phyloP scores from a whole-genome alignment of 2,113 vertebrate genomes.

The Microcebus tavaratra region DNA sequence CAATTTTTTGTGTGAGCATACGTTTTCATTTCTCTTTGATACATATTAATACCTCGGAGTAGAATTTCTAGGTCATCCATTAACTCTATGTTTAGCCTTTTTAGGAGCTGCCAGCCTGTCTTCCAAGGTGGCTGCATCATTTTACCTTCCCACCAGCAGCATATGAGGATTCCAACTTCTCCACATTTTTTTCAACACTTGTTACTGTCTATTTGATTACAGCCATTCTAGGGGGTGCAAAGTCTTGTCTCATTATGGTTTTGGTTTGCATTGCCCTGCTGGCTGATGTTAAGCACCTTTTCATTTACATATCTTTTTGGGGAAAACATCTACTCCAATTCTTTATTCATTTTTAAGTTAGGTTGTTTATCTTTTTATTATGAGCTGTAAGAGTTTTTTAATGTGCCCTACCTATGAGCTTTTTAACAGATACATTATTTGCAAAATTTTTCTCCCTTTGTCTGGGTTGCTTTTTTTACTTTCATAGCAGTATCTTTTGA shows the following conservation, averaged over 20 bases:
- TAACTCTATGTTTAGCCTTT: background rate
- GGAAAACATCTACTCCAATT: background rate
- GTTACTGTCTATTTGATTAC: background rate
- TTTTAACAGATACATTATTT: background rate
- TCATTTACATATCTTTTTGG: background rate
- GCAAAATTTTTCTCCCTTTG: background rate
- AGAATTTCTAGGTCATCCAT: background rate
- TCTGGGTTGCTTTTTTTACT: background rate
- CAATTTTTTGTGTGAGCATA: background rate
- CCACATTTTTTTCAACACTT: background rate
- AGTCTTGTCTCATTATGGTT: background rate
- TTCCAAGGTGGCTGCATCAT: background rate
- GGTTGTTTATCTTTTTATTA: background rate
- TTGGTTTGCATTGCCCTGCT: background rate
- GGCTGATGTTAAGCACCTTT: background rate
- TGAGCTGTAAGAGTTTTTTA: background rate
- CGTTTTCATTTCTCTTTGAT: background rate
- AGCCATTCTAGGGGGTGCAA: background rate
- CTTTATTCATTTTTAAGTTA: background rate
- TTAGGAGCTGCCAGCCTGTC: background rate
- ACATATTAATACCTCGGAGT: background rate
- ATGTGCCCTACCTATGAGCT: no score
- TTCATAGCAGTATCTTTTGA: background rate
- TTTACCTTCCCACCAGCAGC: background rate
- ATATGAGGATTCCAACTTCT: background rate